These are phyloP conservation scores for Rhadina sibilatrix DNA, from an alignment of 2,113 vertebrate genomes.

Conservation along the genomic window DNA sequence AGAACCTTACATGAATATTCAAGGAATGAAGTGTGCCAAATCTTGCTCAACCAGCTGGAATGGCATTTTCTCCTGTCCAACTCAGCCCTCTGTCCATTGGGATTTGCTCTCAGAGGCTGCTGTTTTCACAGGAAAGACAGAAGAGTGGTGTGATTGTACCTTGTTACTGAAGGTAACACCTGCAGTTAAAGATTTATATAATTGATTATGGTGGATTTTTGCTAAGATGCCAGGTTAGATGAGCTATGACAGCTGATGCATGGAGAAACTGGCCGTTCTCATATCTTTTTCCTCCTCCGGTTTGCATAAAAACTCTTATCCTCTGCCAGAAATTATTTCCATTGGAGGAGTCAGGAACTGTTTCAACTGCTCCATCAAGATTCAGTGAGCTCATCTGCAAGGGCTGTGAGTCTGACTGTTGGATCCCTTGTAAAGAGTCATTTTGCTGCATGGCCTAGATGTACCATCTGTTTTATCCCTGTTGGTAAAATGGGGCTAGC, in stretches of 20 bases:
- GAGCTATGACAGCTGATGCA: conserved; percentile 30
- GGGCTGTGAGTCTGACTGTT: conserved; percentile 24
- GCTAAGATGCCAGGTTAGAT: not conserved
- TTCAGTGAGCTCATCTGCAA: conserved; percentile 28
- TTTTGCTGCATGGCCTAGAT: conserved; percentile 49
- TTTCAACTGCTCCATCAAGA: conserved; percentile 37
- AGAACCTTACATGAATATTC: conserved; percentile 22
- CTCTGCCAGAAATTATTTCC: conserved; percentile 51
- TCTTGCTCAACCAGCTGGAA: not conserved
- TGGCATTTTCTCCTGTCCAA: not conserved
- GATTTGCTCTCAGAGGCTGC: not conserved
- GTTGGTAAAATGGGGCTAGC: not conserved
- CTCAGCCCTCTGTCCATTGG: not conserved
- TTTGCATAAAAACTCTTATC: not conserved
- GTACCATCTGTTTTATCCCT: conserved; percentile 38
- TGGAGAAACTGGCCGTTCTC: not conserved
- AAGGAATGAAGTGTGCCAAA: not conserved
- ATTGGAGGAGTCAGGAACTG: conserved; percentile 22
- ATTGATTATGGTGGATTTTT: not conserved
- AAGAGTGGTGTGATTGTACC: not conserved
- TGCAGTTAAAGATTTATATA: not conserved
- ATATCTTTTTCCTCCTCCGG: not conserved
- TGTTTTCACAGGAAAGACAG: not conserved
- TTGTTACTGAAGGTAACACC: not conserved
- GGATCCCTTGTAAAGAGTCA: conserved; percentile 10